Evolutionary conservation across 2,113 vertebrate genomes (phyloP), one percentile per base, ranked within the genome.

Genomic region (Cricetomys ansorgei): DNA sequence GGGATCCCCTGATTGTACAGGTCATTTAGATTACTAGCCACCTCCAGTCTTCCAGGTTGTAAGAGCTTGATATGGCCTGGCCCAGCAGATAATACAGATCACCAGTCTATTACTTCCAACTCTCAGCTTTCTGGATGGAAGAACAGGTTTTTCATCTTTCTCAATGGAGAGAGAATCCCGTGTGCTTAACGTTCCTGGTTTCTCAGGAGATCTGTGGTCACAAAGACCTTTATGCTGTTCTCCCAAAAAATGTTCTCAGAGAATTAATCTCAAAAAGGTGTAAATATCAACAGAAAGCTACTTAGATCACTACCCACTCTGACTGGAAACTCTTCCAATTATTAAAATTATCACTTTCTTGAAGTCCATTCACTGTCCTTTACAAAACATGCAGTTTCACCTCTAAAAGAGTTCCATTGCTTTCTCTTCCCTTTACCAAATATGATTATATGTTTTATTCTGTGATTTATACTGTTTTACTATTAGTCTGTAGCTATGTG

Each of bases 371-470:
- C 37, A 16, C 9, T 84, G 40, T 25, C 57, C 57, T 92, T 96
- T 67, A 45, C 40, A 97, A 89, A 89, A 88, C 93, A 37, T 91
- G 86, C 67, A 85, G 48, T 55, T 94, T n/a, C 27, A 67, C 10
- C 13, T 91, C 48, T 79, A n/a, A 96, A 87, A 93, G 93, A 55
- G 62, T 79, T 87, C 3, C 1, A 19, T 27, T 79, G 43, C 27
- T 92, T 83, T 91, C 55, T 93, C 53, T 89, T 76, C 88, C 69
- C 9, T 91, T 90, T 81, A 94, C 62, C 92, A 91, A 89, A 70
- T 90, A 72, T 45, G 75, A 57, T 67, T 81, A 15, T 67, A 50
- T 5, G 12, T n/a, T 79, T 93, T 95, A 16, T 94, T 11, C 5
- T 1, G 0, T 48, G 50, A 19, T 53, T 4, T 88, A 37, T 76